phyloP scores from a whole-genome alignment of 2,888 invertebrate genomes.

The Mesochorus sp. region DNA sequence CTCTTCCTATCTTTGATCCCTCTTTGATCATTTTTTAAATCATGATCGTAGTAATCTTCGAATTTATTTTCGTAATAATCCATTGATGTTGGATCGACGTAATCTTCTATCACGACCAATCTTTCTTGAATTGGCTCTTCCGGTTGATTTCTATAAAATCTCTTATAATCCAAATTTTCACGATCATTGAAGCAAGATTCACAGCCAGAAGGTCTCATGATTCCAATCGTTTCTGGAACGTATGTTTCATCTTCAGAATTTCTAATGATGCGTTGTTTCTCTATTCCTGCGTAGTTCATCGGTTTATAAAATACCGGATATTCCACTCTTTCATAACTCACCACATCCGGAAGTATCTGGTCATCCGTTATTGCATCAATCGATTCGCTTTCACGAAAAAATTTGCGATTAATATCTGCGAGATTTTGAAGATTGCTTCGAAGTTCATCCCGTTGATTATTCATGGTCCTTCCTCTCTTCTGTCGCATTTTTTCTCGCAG shows the following conservation, averaged over 20 bases:
- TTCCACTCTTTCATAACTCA: conserved; percentile 61
- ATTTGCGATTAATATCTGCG: conserved; percentile 33
- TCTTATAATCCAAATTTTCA: conserved; percentile 62
- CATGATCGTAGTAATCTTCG: not conserved
- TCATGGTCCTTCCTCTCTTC: conserved; percentile 64
- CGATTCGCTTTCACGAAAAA: conserved; percentile 61
- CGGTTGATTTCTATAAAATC: conserved; percentile 27
- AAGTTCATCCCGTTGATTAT: conserved; percentile 65
- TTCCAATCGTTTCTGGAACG: conserved; percentile 53
- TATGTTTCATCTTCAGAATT: conserved; percentile 19
- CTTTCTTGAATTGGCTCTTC: not conserved
- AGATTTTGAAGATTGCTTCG: conserved; percentile 55
- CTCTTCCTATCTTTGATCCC: conserved; percentile 17
- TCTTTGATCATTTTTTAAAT: not conserved
- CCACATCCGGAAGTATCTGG: conserved; percentile 56
- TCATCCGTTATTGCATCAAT: conserved; percentile 56
- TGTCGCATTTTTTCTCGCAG: conserved; percentile 64
- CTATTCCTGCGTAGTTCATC: conserved; percentile 26
- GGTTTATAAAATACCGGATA: conserved; percentile 61
- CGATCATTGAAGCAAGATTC: conserved; percentile 61
- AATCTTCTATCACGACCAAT: not conserved
- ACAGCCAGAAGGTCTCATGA: conserved; percentile 44
- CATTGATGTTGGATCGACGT: not conserved
- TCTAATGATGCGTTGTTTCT: not conserved
- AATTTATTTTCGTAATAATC: not conserved